Evolutionary conservation across 2,797 vertebrate species (phyloP).

Genomic region (Lutjanus argentimaculatus): DNA sequence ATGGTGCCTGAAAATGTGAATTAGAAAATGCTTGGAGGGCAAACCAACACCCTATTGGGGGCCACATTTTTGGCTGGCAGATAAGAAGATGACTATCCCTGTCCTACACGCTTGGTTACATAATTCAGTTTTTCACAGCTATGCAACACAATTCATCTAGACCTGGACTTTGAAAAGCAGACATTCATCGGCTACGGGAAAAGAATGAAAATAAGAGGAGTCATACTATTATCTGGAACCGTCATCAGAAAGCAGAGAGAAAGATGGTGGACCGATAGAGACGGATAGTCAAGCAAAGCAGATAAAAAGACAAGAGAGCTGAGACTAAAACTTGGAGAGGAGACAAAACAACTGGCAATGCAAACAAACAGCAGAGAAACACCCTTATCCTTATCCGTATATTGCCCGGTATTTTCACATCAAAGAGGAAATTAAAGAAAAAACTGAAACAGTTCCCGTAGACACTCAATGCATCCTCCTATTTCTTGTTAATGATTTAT

Average conservation of each 20-base stretch:
- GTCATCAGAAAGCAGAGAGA: slow-evolving; percentile 59
- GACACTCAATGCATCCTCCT: slow-evolving; percentile 15
- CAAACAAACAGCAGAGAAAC: slow-evolving; percentile 54
- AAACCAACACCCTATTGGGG: too few relatives aligned
- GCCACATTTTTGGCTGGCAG: too few relatives aligned
- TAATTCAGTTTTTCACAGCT: slow-evolving; percentile 47
- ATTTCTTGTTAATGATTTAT: slow-evolving; percentile 25
- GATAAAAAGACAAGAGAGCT: slow-evolving; percentile 49
- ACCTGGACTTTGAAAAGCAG: slow-evolving; percentile 50
- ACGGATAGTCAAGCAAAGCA: slow-evolving; percentile 36
- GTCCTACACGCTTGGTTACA: slow-evolving; percentile 17
- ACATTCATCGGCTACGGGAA: slow-evolving; percentile 49
- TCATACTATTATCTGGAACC: slow-evolving; percentile 68
- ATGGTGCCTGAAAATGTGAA: too few relatives aligned
- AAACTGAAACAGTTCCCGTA: slow-evolving; percentile 41
- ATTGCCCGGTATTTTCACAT: slow-evolving; percentile 65
- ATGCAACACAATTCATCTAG: slow-evolving; percentile 29
- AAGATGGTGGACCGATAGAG: slow-evolving; percentile 55
- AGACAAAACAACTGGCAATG: slow-evolving; percentile 69
- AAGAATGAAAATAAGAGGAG: slow-evolving; percentile 58
- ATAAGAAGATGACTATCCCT: too few relatives aligned
- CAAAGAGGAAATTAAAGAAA: slow-evolving; percentile 50
- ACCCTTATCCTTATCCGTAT: slow-evolving; percentile 39
- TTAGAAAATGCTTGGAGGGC: too few relatives aligned
- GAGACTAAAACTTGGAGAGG: slow-evolving; percentile 30